phyloP scores from a whole-genome alignment of 2,113 vertebrate genomes.

The Sitta europaea region DNA sequence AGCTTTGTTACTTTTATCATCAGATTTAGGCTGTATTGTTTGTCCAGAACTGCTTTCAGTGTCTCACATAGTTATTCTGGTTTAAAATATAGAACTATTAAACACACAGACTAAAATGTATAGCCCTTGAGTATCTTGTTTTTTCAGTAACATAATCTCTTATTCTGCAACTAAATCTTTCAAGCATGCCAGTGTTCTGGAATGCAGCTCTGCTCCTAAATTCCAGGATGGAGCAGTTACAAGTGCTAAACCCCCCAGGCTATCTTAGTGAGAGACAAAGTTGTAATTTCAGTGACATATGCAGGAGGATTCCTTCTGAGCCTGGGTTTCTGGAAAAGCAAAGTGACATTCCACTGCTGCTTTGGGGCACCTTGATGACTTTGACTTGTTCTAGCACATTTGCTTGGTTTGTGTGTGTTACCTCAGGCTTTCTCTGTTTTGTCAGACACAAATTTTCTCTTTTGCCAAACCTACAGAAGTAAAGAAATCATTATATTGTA shows the following conservation, averaged over 20 bases:
- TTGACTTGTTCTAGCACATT: not conserved
- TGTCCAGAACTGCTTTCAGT: not conserved
- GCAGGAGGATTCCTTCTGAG: not conserved
- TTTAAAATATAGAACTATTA: not conserved
- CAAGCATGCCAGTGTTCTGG: not conserved
- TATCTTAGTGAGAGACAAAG: not conserved
- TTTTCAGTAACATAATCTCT: not conserved
- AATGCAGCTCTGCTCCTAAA: not conserved
- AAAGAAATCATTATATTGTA: constrained; percentile 31
- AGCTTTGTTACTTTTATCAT: not conserved
- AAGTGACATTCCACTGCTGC: not conserved
- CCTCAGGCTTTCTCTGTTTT: not conserved
- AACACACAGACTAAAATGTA: not conserved
- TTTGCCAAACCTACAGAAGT: constrained; percentile 46
- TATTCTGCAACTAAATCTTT: not conserved
- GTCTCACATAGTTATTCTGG: not conserved
- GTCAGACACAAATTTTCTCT: constrained; percentile 12
- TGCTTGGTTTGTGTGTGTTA: not conserved
- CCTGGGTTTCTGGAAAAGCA: not conserved
- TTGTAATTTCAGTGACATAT: not conserved
- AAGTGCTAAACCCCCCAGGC: not conserved
- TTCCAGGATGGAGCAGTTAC: not conserved
- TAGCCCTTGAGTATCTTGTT: not conserved
- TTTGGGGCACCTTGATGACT: not conserved
- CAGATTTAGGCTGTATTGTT: not conserved